Evolutionary conservation across 2,797 vertebrate species (phyloP), one percentile per base, ranked within the genome.

Genomic region (Melanotaenia pygmaea): DNA sequence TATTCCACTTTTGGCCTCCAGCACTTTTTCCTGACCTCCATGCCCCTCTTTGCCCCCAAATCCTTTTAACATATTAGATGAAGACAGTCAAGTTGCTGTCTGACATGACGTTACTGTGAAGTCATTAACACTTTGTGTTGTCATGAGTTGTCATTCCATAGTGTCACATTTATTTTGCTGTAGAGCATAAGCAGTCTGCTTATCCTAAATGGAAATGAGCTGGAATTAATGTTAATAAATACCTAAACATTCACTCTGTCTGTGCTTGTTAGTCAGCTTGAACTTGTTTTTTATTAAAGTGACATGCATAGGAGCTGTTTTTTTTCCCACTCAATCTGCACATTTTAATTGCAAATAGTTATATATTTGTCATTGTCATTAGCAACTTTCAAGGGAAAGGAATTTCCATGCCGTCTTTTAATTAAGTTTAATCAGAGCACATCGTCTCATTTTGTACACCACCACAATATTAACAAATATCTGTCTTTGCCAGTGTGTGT

Each of bases 301-400:
- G 70, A 13, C 67, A 62, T 5, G 45, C 30, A 43, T 9, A 51
- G 20, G 32, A 59, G 10, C 7, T 34, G 9, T 18, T 38, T 34
- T 70, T 70, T 79, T 64, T 60, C 57, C 67, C 64, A 65, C 69
- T 59, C 34, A 71, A 62, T 81, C 83, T 82, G 54, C 71, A 80
- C 72, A 79, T 81, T 86, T 86, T 86, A 82, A 82, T 84, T 87
- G 63, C 79, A 83, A 79, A 82, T 86, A 28, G 86, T 85, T 83
- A 70, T 75, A 64, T 74, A 34, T 14, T 66, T 67, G 43, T 77
- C 28, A 51, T 77, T 56, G 83, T 83, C 45, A 74, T 80, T 70
- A 76, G 56, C 58, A 72, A 69, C 63, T 78, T 80, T 51, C 56
- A 70, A 37, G 16, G 50, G 35, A 62, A 74, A 73, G 13, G 14